Evolutionary conservation across 2,797 vertebrate genomes (phyloP).

Genomic region (Tragopan temminckii): DNA sequence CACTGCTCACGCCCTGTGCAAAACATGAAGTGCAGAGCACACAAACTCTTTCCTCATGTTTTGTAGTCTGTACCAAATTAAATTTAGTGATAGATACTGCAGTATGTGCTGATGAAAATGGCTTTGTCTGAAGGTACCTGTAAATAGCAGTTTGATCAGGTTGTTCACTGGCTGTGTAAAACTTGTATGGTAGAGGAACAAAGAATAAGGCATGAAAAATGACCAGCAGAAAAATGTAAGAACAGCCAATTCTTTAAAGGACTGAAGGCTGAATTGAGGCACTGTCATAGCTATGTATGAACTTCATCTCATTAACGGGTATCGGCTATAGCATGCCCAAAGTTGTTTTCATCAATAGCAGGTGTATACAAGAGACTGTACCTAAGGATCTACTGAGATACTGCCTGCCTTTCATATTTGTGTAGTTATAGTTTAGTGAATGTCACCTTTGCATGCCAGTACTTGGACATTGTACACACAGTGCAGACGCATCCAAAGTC

Average conservation of each 20-base stretch:
- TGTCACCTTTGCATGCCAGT: background rate
- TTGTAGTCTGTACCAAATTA: background rate
- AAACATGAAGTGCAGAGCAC: background rate
- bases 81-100: background rate
- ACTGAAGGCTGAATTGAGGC: background rate
- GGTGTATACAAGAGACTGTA: background rate
- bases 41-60: background rate
- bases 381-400: background rate
- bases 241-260: background rate
- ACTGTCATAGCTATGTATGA: fast-evolving
- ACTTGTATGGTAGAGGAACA: background rate
- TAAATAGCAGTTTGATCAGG: background rate
- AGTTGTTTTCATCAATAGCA: background rate
- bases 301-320: background rate
- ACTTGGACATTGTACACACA: background rate
- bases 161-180: background rate
- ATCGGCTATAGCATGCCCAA: background rate
- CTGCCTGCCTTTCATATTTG: background rate
- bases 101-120: background rate
- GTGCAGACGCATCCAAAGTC: background rate
- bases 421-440: background rate
- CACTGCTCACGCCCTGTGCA: background rate
- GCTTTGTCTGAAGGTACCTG: background rate
- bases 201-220: background rate
- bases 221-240: background rate